phyloP scores from a whole-genome alignment of 2,113 vertebrate genomes.

The Actenoides lindsayi region DNA sequence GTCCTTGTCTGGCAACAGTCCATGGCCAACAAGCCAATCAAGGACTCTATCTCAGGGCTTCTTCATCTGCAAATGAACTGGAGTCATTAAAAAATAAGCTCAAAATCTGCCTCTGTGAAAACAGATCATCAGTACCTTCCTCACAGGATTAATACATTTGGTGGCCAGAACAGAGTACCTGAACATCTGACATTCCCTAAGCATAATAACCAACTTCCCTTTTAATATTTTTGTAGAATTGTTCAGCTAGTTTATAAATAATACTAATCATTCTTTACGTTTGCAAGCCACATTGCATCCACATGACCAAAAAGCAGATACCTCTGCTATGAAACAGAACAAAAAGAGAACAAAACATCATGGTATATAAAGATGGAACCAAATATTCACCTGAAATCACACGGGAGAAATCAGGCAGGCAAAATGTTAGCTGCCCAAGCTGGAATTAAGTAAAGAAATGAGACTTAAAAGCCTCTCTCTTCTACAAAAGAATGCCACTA shows the following conservation, averaged over 20 bases:
- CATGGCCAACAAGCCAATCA: neutral
- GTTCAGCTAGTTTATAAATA: neutral
- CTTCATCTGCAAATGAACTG: neutral
- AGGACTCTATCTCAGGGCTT: neutral
- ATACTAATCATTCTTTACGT: neutral
- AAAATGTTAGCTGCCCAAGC: neutral
- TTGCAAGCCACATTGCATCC: neutral
- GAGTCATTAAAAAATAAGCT: neutral
- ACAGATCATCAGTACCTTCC: neutral
- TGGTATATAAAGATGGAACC: neutral
- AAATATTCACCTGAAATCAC: neutral
- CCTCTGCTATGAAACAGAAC: neutral
- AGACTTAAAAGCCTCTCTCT: neutral
- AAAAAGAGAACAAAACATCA: neutral
- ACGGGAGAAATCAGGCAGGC: neutral
- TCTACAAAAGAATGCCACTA: neutral
- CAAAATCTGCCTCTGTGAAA: neutral
- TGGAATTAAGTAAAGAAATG: neutral
- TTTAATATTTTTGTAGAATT: neutral
- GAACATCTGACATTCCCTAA: neutral
- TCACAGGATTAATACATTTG: neutral
- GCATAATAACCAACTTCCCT: neutral
- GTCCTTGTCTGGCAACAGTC: neutral
- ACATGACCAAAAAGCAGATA: neutral
- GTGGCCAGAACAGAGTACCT: neutral